Evolutionary conservation across 2,797 vertebrate genomes (phyloP).

Genomic region (Poeciliopsis gracilis): DNA sequence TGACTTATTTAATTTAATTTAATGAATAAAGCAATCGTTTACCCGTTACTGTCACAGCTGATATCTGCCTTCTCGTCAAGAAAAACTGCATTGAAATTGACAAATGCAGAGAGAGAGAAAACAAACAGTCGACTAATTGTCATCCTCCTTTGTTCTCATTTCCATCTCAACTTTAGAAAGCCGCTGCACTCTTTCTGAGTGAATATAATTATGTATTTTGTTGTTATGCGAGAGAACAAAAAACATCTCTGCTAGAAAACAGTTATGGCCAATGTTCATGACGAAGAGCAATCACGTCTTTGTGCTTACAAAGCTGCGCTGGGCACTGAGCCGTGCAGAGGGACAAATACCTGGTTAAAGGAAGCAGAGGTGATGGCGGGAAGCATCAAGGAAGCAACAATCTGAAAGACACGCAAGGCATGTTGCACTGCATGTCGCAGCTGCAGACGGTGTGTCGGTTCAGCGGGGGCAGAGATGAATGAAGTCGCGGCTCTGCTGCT

Average conservation of each 20-base stretch:
- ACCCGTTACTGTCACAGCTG: constrained; percentile 29
- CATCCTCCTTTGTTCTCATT: constrained; percentile 4
- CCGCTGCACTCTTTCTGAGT: constrained; percentile 18
- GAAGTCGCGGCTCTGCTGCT: constrained; percentile 2
- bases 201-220: constrained; percentile 24
- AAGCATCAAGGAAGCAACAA: constrained; percentile 15
- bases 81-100: constrained; percentile 32
- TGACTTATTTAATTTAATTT: constrained; percentile 40
- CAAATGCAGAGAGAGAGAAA: constrained; percentile 1
- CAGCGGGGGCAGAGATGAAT: background rate
- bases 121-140: constrained; percentile 13
- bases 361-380: background rate
- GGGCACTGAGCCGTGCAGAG: constrained; percentile 11
- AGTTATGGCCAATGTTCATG: constrained; percentile 5
- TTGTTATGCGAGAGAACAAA: constrained; percentile 20
- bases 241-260: background rate
- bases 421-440: background rate
- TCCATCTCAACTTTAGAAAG: constrained; percentile 22
- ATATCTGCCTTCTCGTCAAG: constrained; percentile 10
- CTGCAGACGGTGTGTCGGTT: background rate
- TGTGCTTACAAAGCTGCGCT: constrained; percentile 7
- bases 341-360: constrained; percentile 19
- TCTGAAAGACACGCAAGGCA: background rate
- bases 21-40: constrained; percentile 3
- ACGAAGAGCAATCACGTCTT: constrained; percentile 25